Evolutionary conservation across 2,113 vertebrate species (phyloP), one percentile per base, ranked within the genome.

Genomic region (Gallinago paraguaiae): DNA sequence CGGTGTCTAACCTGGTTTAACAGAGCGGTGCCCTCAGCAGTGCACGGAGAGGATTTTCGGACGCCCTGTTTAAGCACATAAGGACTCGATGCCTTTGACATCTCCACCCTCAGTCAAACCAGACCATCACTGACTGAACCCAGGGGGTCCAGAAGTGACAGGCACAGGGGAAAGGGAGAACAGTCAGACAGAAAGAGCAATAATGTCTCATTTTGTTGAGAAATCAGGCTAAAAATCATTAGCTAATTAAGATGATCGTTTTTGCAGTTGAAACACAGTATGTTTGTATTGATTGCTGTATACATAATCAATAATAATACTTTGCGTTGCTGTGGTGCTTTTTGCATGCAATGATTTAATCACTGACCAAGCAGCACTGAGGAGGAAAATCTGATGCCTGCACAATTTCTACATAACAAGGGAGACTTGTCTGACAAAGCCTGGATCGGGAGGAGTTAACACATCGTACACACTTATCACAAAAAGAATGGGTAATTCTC

Each of bases 271-370:
- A 89, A 94, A 92, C 69, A 92, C 80, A 82, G 25, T 93, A 79
- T 86, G 39, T 68, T 89, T 90, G 65, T 57, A 95, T 91, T 77
- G 93, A 94, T 85, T 70, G 65, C 39, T 70, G 48, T 53, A 92
- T 51, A 71, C 74, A 92, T 82, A 94, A 94, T 95, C 93, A 86
- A 93, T 95, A 94, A 88, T 54, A 95, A 94, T 88, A 91, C 82
- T 94, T 85, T 85, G 77, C 67, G 60, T 63, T 68, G 35, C 69
- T 57, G 31, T 22, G 45, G 43, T 75, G 75, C 35, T 92, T 93
- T 82, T 53, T 2, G 0, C 39, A 24, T 72, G 64, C 78, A 83
- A 43, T 69, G 85, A 82, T 69, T 93, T 61, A 89, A 92, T 70
- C 91, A 83, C 65, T 90, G 78, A 85, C 57, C 78, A 82, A 79